Evolutionary conservation across 2,113 vertebrate genomes (phyloP), one percentile per base, ranked within the genome.

Genomic region (Cisticola juncidis): DNA sequence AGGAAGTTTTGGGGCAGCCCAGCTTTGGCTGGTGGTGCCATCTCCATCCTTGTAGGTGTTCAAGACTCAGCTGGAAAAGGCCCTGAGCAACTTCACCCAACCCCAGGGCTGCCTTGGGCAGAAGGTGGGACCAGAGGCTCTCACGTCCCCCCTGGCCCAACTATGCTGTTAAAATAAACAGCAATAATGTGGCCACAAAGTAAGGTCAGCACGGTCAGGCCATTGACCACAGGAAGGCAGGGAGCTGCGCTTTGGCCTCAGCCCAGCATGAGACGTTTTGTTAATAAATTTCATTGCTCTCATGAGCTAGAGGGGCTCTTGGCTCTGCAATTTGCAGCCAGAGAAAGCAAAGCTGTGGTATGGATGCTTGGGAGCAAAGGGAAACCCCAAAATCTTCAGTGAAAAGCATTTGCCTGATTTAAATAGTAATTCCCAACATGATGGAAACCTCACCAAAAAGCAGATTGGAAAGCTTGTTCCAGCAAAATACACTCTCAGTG

Each of bases 191-290:
- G n/a, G 50, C 45, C 31, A 48, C 1, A 0, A 58, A 58, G 35
- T 18, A 1, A 2, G 70, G 54, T 44, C 29, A 3, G 83, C 1
- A 1, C 1, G 0, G 36, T 20, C 0, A 0, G 35, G 33, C 60
- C 26, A 17, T 73, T 36, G 70, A 77, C 51, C 38, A 45, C 12
- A 4, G 42, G 9, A 58, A 57, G 60, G 38, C 38, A 58, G 60
- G 11, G 73, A 84, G 60, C 47, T 66, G 64, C 0, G 0, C 61
- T 57, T 84, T 66, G 88, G 57, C 81, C 74, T 68, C 79, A 68
- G 65, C 60, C 60, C 81, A 90, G 35, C 5, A 2, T 0, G 1
- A 73, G 36, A 84, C 9, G 5, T 44, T 88, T 68, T 60, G 44
- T 35, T 76, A 51, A 88, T 31, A 92, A 85, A 76, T 76, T 60